Conservation (phyloP, 1,140 invertebrate genomes). For the Copidosoma floridanum region DNA sequence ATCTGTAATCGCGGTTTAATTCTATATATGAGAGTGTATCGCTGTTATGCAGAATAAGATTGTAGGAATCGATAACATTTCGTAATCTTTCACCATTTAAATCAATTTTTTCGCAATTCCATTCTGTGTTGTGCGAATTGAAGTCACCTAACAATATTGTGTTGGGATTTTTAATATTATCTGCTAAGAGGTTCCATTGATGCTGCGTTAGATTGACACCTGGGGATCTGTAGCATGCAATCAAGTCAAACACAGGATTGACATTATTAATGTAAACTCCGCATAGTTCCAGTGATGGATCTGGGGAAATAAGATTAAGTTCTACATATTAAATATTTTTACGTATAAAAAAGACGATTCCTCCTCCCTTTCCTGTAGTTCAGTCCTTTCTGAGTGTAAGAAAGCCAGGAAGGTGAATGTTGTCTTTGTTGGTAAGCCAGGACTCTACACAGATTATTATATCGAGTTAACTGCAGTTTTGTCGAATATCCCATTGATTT, state of each 20-base stretch:
- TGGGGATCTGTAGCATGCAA: background rate
- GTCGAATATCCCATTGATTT: too few relatives aligned
- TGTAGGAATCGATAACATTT: background rate
- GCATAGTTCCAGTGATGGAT: background rate
- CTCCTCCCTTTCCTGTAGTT: background rate
- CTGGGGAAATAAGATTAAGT: background rate
- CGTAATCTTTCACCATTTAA: background rate
- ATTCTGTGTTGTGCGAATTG: conserved; percentile 9
- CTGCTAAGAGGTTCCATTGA: background rate
- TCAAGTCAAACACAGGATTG: background rate
- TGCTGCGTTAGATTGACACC: background rate
- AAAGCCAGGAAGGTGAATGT: background rate
- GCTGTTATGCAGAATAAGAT: background rate
- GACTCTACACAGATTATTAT: conserved; percentile 2
- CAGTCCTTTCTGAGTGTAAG: background rate
- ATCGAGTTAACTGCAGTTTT: too few relatives aligned
- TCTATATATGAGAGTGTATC: background rate
- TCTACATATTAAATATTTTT: background rate
- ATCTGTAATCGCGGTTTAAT: background rate
- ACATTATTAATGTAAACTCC: background rate
- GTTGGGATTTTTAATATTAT: background rate
- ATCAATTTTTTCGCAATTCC: conserved; percentile 6
- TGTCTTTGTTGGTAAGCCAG: background rate
- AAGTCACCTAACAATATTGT: too few relatives aligned
- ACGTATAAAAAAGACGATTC: background rate